These are phyloP conservation scores for Luperina testacea DNA, from an alignment of 2,888 invertebrate species.

Conservation along the genomic window DNA sequence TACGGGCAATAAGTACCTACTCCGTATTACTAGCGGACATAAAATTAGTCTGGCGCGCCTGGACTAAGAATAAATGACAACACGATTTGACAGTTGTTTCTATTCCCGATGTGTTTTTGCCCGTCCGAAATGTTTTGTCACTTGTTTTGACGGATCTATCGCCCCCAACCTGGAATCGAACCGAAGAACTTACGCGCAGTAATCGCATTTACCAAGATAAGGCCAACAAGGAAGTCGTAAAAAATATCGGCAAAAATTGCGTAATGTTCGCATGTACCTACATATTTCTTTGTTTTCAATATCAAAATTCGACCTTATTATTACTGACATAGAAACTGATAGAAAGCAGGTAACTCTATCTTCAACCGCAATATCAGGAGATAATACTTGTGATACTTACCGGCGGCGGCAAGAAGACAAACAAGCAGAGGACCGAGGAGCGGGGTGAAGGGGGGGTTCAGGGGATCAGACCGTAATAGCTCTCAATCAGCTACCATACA, in stretches of 20 bases:
- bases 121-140: background rate
- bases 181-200: background rate
- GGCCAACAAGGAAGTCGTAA: background rate
- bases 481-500: conserved; percentile 28
- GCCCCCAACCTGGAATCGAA: background rate
- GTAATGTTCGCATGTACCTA: conserved; percentile 7
- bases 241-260: conserved; percentile 6
- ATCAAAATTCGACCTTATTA: conserved; percentile 14
- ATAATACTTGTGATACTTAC: background rate
- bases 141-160: background rate
- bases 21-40: background rate
- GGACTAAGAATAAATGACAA: background rate
- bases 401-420: too few relatives aligned
- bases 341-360: background rate
- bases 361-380: background rate
- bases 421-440: too few relatives aligned
- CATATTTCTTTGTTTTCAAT: too few relatives aligned
- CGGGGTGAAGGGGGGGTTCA: too few relatives aligned
- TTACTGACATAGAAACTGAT: background rate
- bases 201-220: background rate
- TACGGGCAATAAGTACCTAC: too few relatives aligned
- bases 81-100: background rate
- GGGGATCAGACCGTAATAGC: too few relatives aligned
- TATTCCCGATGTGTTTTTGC: background rate
- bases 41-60: background rate